Percentiles rank a stretch among this genome's conserved stretches.
These are phyloP conservation scores for Ophiothrix spiculata DNA, from an alignment of 35 echinoderm and acorn worm genomes.

Conservation along the genomic window DNA sequence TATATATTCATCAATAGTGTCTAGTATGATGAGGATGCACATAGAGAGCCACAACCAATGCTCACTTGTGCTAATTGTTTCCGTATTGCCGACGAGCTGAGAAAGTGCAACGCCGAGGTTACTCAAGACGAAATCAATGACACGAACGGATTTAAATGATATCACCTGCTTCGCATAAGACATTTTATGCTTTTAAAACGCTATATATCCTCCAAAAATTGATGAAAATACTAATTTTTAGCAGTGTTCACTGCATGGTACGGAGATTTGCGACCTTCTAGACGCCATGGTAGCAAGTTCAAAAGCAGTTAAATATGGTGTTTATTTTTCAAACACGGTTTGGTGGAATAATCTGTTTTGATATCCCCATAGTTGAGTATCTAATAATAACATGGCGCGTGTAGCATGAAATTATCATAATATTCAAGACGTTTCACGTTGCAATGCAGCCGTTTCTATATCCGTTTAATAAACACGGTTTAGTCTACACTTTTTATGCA, in stretches of 20 bases:
- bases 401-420: not conserved
- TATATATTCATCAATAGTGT: too few relatives aligned
- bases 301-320: too few relatives aligned
- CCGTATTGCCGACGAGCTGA: not conserved
- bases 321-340: not conserved
- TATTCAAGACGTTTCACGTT: not conserved
- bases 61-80: not conserved
- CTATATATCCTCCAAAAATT: too few relatives aligned
- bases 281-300: too few relatives aligned
- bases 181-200: not conserved
- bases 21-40: too few relatives aligned
- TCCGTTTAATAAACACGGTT: not conserved
- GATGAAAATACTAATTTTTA: too few relatives aligned
- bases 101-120: not conserved
- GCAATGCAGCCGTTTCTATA: not conserved
- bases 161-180: not conserved
- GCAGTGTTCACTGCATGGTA: too few relatives aligned
- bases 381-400: not conserved
- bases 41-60: not conserved
- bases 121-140: not conserved
- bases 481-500: not conserved
- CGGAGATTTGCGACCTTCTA: too few relatives aligned
- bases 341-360: not conserved
- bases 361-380: not conserved
- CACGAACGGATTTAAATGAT: conserved; percentile 3